Evolutionary conservation across 2,113 vertebrate species (phyloP), one percentile per base, ranked within the genome.

Genomic region (Sinocyclocheilus maitianheensis): DNA sequence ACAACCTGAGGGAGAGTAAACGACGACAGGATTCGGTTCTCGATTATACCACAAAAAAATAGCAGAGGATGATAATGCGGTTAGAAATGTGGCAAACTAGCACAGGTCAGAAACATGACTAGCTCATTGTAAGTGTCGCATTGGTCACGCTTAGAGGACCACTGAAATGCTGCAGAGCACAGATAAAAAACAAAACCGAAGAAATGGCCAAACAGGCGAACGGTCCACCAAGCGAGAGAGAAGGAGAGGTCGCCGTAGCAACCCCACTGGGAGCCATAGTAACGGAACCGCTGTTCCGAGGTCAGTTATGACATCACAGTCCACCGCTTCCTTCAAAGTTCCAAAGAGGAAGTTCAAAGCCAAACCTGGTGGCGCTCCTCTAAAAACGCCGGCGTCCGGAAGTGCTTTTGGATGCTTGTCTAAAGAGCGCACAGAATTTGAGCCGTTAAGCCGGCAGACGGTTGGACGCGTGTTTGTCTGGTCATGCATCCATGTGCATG

Each of bases 401-500:
- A 80, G 78, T 80, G 78, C 78, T 60, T 20, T 14, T 18, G 78
- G 78, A 46, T 40, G n/a, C 58, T 43, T 62, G 55, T 62, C 3
- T 24, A 60, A 62, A 4, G 22, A 9, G 37, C 12, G 2, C 1
- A 34, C 7, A 9, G 16, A n/a, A 51, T 74, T 20, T 20, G 37
- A 63, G 48, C 48, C 37, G 46, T 22, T 13, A 51, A 55, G 6
- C n/a, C 24, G 26, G 16, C 7, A 18, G 18, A 34, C 11, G 1
- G 55, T 46, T 48, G 83, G 72, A 7, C 62, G 62, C 4, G 55
- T 63, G 67, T 72, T 83, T 62, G 71, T 76, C 53, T 62, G 71
- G 51, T 62, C 83, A 84, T 84, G 83, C 75, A 79, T 63, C 84
- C 3, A 79, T 16, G 22, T 63, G 67, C 67, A 81, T 79, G 55